A percentile compares a stretch with the other conserved stretches of the same genome.
Conservation (phyloP, 2,113 vertebrate species). For the Antigone vipio region DNA sequence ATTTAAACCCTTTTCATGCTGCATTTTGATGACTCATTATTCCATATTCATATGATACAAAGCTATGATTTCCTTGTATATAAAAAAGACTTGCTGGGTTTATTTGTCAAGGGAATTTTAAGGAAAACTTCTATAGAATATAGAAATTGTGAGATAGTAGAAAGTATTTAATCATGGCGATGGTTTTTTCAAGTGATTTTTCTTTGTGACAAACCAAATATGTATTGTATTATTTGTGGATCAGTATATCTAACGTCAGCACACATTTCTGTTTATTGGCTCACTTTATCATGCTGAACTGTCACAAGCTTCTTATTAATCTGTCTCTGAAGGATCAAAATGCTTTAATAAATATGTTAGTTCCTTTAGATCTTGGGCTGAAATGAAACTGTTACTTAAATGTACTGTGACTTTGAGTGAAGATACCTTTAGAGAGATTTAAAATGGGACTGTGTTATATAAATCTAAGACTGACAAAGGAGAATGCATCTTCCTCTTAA, state of each 20-base stretch:
- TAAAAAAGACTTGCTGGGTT: neutral
- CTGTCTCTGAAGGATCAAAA: slow-evolving; percentile 72
- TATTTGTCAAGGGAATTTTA: slow-evolving; percentile 3
- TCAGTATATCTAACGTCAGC: neutral
- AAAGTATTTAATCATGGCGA: neutral
- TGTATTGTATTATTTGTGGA: slow-evolving; percentile 39
- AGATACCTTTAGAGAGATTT: neutral
- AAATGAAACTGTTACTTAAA: slow-evolving; percentile 61
- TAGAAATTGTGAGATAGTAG: neutral
- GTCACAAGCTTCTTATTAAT: slow-evolving; percentile 69
- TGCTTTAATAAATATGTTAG: slow-evolving; percentile 67
- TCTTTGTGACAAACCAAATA: slow-evolving; percentile 57
- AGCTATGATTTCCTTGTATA: slow-evolving; percentile 11
- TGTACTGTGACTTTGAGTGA: slow-evolving; percentile 45
- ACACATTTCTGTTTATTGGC: slow-evolving; percentile 65
- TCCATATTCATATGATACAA: neutral
- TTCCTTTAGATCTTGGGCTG: slow-evolving; percentile 49
- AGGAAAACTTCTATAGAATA: neutral
- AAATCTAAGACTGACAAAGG: neutral
- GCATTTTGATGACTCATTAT: slow-evolving; percentile 47
- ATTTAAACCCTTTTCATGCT: slow-evolving; percentile 26
- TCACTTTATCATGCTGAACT: slow-evolving; percentile 71
- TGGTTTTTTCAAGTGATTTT: slow-evolving; percentile 18
- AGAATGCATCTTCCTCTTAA: neutral
- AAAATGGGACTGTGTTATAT: neutral